Base-by-base conservation (phyloP, 2,888 invertebrate species). In the Mesochorus sp. region DNA sequence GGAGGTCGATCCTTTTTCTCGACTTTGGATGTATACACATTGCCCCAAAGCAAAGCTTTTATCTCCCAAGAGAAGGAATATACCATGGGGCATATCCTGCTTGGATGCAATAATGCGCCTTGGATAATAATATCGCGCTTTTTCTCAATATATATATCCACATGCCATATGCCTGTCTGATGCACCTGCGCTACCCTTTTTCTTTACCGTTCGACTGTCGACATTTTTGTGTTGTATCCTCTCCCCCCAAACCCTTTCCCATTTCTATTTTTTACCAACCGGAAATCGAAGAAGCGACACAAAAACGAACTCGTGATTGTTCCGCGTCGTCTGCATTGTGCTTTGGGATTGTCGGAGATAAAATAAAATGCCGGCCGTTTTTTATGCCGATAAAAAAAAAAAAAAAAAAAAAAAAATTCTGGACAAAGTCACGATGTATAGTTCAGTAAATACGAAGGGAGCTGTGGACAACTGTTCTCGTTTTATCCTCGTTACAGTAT, bases 201-300 rank as follows among this genome's bases (percentile, higher is more conserved):
- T 42, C 28, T 28, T 24, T 24, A 10, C 14, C 39, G 8, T 47
- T 59, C 39, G 2, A n/a, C 17, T 26, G 21, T 37, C 17, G 10
- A 19, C 42, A 12, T n/a, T 21, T 8, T 10, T 62, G 10, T 66
- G 42, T 26, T 34, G n/a, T n/a, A n/a, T n/a, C n/a, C n/a, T n/a
- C n/a, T n/a, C n/a, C n/a, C n/a, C n/a, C 31, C 14, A 8, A n/a
- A 10, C 28, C n/a, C 51, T 14, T 55, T 51, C 3, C 24, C 4
- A 42, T 53, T 26, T 17, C 14, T 39, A 37, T 44, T 66, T 19
- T 68, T 66, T 47, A 61, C 49, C 51, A 14, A 24, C 49, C 26
- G 59, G 55, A 72, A 74, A 80, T 70, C 75, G 64, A 80, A 62
- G 61, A 53, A 51, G 34, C 64, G 44, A 51, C 62, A 39, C 12